Evolutionary conservation across 2,113 vertebrate species (phyloP).

Genomic region (Phaethornis superciliosus): DNA sequence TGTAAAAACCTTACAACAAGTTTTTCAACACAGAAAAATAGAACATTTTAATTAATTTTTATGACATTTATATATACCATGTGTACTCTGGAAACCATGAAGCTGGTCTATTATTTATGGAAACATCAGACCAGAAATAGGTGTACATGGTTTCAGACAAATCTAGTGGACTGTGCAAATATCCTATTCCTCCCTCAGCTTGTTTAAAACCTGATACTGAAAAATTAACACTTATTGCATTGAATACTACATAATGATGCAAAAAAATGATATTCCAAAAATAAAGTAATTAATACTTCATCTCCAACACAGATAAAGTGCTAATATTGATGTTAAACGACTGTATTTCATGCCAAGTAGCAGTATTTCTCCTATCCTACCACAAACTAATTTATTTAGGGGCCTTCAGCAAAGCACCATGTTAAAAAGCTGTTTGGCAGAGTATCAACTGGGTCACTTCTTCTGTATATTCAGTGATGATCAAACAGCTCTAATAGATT

Average conservation of each 20-base stretch:
- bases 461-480: background rate
- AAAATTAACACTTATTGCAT: constrained; percentile 2
- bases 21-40: constrained; percentile 13
- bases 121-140: constrained; percentile 68
- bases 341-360: background rate
- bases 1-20: constrained; percentile 8
- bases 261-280: constrained; percentile 44
- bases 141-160: constrained; percentile 49
- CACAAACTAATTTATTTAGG: background rate
- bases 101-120: constrained; percentile 58
- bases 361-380: background rate
- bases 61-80: constrained; percentile 32
- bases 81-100: constrained; percentile 40
- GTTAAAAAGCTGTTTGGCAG: background rate
- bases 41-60: constrained; percentile 37
- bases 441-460: background rate
- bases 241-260: constrained; percentile 10
- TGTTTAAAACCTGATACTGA: constrained; percentile 62
- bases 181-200: constrained; percentile 6
- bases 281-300: background rate
- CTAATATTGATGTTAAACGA: constrained; percentile 20
- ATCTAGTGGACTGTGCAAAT: constrained; percentile 48
- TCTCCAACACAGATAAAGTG: background rate
- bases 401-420: background rate
- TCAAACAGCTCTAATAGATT: background rate